Base-by-base conservation (phyloP, 2,888 invertebrate species). In the Drosophila phalerata region DNA sequence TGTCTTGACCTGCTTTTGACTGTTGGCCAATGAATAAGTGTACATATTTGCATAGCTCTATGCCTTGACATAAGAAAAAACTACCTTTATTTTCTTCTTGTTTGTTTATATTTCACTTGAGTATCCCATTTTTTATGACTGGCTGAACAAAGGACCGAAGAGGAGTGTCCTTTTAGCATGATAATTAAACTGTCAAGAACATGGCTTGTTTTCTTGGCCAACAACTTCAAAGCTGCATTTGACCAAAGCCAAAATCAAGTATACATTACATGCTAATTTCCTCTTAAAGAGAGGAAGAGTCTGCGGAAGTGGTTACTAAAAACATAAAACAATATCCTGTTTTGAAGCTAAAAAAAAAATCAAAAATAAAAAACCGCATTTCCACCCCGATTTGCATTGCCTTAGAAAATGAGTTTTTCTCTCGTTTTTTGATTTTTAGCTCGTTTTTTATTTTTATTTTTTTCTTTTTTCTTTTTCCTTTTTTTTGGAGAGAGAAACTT, bases 151-250 rank as follows among this genome's bases (percentile, higher is more conserved):
- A 5, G 49, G 22, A 34, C 22, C 6, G 9, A 13, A 8, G 22
- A 11, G 32, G 25, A 32, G 9, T n/a, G 30, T 43, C 48, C 37
- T 22, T 37, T 40, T 47, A 34, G 32, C 70, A 53, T 75, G 42
- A 62, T 85, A 87, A 87, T 81, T 87, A 81, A 79, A 66, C 76
- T 83, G 85, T 78, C 85, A 78, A 51, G 66, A 78, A 53, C 85
- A 71, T 58, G 60, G 55, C 11, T 53, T 48, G 40, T 28, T 40
- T 42, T 58, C 62, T 38, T 40, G 61, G 51, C 11, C 51, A 40
- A 37, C 32, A 67, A 81, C 85, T 71, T 86, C 85, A 82, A 82
- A 81, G 84, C 71, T 47, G 19, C 15, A 17, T 42, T 61, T 56
- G 69, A 64, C 62, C 69, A 65, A 56, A 19, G 22, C 17, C 22